These are phyloP conservation scores for Enteromius anoplus DNA, from an alignment of 2,797 vertebrate species.

Conservation along the genomic window DNA sequence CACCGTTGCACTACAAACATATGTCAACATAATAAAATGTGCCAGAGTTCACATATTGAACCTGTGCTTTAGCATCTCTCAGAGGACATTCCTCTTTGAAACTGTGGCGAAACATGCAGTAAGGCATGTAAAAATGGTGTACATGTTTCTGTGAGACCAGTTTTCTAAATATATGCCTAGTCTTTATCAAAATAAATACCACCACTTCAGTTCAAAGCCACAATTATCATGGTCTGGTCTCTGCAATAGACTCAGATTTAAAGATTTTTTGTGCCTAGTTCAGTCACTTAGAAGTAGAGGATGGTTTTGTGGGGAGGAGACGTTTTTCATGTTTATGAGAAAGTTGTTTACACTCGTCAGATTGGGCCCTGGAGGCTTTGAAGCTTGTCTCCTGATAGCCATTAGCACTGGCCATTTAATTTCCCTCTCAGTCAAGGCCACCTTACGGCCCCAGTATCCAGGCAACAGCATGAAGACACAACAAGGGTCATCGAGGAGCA, in stretches of 20 bases:
- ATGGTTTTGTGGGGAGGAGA: background rate
- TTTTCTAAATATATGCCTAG: background rate
- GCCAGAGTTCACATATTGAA: no score
- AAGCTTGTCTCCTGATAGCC: constrained; percentile 30
- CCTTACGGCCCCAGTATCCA: constrained; percentile 49
- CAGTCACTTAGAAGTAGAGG: background rate
- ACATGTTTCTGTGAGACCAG: no score
- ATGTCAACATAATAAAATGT: no score
- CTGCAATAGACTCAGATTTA: background rate
- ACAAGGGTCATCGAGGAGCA: constrained; percentile 17
- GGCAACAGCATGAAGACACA: constrained; percentile 54
- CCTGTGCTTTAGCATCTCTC: no score
- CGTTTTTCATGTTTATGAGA: constrained; percentile 31
- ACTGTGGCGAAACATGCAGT: no score
- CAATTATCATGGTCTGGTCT: background rate
- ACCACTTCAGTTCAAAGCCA: constrained; percentile 6
- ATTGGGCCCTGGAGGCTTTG: constrained; percentile 27
- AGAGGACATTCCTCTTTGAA: no score
- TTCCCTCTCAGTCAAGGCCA: constrained; percentile 27
- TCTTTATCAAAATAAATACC: background rate
- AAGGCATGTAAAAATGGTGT: no score
- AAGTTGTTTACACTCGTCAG: constrained; percentile 52
- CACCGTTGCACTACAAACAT: no score
- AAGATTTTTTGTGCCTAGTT: background rate
- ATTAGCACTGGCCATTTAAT: constrained; percentile 49